These are phyloP conservation scores for Calameuta idolon DNA, from an alignment of 2,888 invertebrate genomes.

Conservation along the genomic window DNA sequence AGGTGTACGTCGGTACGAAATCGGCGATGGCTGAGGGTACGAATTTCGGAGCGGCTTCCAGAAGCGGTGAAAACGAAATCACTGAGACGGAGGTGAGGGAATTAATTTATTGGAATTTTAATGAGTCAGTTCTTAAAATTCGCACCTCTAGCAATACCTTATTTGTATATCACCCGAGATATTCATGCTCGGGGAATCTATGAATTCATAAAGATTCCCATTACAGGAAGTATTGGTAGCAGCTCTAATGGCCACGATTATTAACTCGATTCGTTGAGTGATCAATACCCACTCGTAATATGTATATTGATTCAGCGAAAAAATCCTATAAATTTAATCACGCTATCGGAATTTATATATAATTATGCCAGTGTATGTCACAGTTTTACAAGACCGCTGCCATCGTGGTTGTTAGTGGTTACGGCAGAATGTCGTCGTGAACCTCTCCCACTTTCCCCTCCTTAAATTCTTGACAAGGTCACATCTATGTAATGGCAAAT, in stretches of 20 bases:
- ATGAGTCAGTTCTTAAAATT: background rate
- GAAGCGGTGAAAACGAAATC: slow-evolving; percentile 59
- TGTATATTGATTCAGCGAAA: background rate
- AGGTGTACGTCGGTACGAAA: slow-evolving; percentile 65
- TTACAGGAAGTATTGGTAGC: background rate
- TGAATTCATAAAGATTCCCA: background rate
- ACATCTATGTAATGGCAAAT: slow-evolving; percentile 59
- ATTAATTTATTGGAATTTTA: background rate
- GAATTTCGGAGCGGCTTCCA: slow-evolving; percentile 54
- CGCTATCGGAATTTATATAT: background rate
- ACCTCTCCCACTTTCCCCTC: slow-evolving; percentile 38
- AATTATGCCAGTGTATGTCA: background rate
- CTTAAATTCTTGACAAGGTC: slow-evolving; percentile 62
- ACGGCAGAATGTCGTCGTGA: slow-evolving; percentile 15
- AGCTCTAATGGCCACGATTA: background rate
- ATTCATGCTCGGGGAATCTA: background rate
- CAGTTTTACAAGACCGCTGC: background rate
- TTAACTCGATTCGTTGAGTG: background rate
- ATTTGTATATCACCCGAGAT: background rate
- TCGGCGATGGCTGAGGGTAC: slow-evolving; percentile 59
- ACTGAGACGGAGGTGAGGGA: slow-evolving; percentile 58
- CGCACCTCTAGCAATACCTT: background rate
- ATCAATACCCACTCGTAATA: background rate
- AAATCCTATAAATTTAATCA: background rate
- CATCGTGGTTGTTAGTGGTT: background rate